These are phyloP conservation scores for Anguilla marmorata DNA, from an alignment of 2,797 vertebrate genomes.

Conservation along the genomic window DNA sequence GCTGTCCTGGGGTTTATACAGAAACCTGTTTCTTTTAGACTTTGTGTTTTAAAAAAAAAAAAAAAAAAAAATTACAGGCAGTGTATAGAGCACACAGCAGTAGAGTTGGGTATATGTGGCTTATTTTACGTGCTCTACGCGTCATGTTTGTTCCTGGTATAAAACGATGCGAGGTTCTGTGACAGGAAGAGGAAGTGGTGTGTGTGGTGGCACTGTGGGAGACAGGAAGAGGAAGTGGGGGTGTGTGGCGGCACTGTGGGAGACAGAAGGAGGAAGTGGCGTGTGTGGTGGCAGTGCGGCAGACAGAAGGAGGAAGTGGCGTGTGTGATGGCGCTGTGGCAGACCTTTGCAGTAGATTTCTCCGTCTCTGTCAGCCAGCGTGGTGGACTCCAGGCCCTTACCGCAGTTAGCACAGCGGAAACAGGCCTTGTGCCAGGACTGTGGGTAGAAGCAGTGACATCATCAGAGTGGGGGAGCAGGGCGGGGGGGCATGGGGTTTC, in stretches of 20 bases:
- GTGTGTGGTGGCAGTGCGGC: too few relatives aligned
- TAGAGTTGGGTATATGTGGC: not conserved
- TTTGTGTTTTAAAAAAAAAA: too few relatives aligned
- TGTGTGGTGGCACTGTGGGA: too few relatives aligned
- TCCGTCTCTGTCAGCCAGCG: conserved; percentile 91
- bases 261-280: not conserved
- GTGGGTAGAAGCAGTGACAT: conserved; percentile 24
- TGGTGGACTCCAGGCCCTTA: conserved; percentile 96
- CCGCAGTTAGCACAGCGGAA: conserved; percentile 96
- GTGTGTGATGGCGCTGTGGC: not conserved
- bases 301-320: not conserved
- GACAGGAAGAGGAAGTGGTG: not conserved
- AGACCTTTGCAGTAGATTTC: conserved; percentile 89
- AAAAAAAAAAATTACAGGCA: not conserved
- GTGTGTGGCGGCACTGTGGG: too few relatives aligned
- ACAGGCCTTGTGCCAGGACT: conserved; percentile 96
- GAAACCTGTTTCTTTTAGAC: not conserved
- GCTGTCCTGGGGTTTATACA: not conserved
- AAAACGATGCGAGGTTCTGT: too few relatives aligned
- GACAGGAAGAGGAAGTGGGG: too few relatives aligned
- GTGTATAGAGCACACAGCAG: not conserved
- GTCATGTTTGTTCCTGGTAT: not conserved
- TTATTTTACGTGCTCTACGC: not conserved
- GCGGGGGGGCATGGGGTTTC: not conserved
- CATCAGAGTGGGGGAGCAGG: not conserved